Evolutionary conservation across 2,113 vertebrate genomes (phyloP).

Genomic region (Electrona antarctica): DNA sequence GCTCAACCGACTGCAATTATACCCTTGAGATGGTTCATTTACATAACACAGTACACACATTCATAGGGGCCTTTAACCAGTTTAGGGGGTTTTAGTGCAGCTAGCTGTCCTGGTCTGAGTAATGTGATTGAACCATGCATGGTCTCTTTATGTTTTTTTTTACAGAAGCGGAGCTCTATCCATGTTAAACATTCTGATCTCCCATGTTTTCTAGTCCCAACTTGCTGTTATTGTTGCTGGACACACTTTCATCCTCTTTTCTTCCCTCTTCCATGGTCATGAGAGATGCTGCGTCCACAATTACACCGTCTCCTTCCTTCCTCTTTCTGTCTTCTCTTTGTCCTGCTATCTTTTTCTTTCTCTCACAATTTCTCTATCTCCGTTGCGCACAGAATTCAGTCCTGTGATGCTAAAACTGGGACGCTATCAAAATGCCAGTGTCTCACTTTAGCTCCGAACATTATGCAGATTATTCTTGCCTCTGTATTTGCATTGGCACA

Average conservation of each 20-base stretch:
- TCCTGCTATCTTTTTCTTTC: neutral
- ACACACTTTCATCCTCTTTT: conserved; percentile 13
- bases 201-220: conserved; percentile 3
- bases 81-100: conserved; percentile 32
- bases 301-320: conserved; percentile 1
- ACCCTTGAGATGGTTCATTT: conserved; percentile 57
- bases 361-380: neutral
- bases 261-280: conserved; percentile 25
- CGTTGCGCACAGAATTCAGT: neutral
- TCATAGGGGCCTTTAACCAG: conserved; percentile 43
- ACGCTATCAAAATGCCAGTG: neutral
- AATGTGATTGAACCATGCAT: conserved; percentile 33
- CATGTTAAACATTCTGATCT: conserved; percentile 25
- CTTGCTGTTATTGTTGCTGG: conserved; percentile 37
- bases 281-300: conserved; percentile 35
- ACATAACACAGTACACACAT: conserved; percentile 56
- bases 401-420: neutral
- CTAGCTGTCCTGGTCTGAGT: conserved; percentile 8
- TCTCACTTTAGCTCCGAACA: neutral
- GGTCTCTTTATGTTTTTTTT: conserved; percentile 14
- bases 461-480: neutral
- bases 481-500: neutral
- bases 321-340: neutral
- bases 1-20: conserved; percentile 33
- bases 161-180: conserved; percentile 23